Evolutionary conservation across 2,888 invertebrate species (phyloP), one percentile per base, ranked within the genome.

Genomic region (Stenurella melanura): DNA sequence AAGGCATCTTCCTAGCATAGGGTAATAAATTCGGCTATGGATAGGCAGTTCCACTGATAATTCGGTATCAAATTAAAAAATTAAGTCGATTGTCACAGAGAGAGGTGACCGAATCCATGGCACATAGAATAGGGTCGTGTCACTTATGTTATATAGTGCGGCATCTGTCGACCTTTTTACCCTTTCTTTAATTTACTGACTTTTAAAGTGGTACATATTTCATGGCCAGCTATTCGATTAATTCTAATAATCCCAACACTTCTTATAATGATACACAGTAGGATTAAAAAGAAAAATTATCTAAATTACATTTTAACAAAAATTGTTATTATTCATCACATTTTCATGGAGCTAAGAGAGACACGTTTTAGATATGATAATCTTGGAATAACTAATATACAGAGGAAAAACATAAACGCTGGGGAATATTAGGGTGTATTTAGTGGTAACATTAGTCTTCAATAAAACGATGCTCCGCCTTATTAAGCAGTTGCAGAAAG

Each of bases 181-280:
- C 50, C 50, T 50, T 50, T 50, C 50, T 50, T 50, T 50, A 50
- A 50, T 50, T 50, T 50, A 50, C 50, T 50, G 50, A 50, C 50
- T 50, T 50, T 50, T 50, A 50, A 50, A 50, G n/a, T 50, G 50
- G 50, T 5, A 15, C 50, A 50, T 50, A 50, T 50, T 50, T 50
- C n/a, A 50, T 15, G 50, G 15, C 15, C 50, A 50, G 50, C 50
- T 5, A 50, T 50, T 50, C 50, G 50, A 50, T 50, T 50, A 50
- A 50, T 50, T 15, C 50, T 50, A 4, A 50, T 15, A 50, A 50
- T 50, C n/a, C 50, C n/a, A 50, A 50, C 50, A n/a, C 50, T 50
- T 50, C 50, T 50, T 50, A 50, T n/a, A 50, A n/a, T 50, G 15
- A 50, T 17, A 50, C n/a, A 50, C 15, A n/a, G 50, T 17, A 12